Conservation (phyloP, 2,888 invertebrate species). For the Orthosia gothica region DNA sequence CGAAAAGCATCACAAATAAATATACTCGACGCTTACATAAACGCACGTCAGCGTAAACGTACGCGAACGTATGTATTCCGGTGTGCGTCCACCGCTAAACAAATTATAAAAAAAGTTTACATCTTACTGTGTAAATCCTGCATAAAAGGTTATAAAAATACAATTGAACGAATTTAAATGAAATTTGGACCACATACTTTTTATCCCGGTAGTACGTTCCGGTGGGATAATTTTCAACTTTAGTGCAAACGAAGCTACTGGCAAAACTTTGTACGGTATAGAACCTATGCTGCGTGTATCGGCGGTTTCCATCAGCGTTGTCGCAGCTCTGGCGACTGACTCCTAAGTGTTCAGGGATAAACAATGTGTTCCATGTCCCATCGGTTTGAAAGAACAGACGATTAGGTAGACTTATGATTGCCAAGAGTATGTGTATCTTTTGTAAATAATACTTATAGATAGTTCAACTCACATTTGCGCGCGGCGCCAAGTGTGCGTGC, state of each 20-base stretch:
- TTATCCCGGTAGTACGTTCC: no score
- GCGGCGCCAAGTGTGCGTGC: no score
- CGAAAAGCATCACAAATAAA: conserved; percentile 30
- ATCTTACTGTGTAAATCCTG: conserved; percentile 9
- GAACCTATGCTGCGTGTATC: conserved; percentile 3
- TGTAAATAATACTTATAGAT: conserved; percentile 56
- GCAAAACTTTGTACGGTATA: background rate
- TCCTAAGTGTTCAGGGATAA: conserved; percentile 46
- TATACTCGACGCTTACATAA: background rate
- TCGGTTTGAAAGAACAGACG: conserved; percentile 30
- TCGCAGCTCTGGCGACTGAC: background rate
- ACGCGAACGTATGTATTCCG: background rate
- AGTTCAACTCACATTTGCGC: no score
- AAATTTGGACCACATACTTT: background rate
- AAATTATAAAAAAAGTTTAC: background rate
- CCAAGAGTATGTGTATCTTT: conserved; percentile 29
- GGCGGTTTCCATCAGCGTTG: background rate
- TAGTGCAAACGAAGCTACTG: background rate
- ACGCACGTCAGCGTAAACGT: background rate
- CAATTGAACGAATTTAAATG: background rate
- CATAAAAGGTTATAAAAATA: no score
- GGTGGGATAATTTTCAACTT: background rate
- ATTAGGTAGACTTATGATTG: conserved; percentile 32
- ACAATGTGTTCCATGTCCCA: conserved; percentile 27
- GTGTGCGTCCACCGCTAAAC: background rate